Conservation (phyloP, 2,888 invertebrate genomes). For the Diaperis boleti region DNA sequence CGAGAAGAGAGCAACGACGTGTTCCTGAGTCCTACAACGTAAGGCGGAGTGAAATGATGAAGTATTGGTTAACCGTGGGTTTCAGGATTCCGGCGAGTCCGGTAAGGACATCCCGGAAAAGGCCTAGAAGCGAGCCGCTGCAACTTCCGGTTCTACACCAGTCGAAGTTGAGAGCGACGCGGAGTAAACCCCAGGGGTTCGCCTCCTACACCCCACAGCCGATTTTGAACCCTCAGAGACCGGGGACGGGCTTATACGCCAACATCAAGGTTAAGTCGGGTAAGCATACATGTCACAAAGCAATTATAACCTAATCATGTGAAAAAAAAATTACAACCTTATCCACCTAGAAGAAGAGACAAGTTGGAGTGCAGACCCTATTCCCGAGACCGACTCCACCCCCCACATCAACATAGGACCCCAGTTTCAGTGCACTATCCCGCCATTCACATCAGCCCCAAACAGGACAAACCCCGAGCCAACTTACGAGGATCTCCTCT, state of each 20-base stretch:
- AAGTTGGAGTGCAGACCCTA: constrained; percentile 62
- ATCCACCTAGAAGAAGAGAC: constrained; percentile 59
- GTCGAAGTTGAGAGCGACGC: constrained; percentile 69
- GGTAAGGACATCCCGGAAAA: constrained; percentile 74
- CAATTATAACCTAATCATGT: no score
- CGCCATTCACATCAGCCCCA: constrained; percentile 65
- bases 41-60: constrained; percentile 48
- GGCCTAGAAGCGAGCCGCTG: constrained; percentile 73
- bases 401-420: constrained; percentile 90
- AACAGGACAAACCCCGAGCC: constrained; percentile 71
- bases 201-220: constrained; percentile 93
- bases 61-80: not conserved
- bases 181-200: constrained; percentile 66
- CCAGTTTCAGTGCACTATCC: constrained; percentile 88
- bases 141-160: constrained; percentile 67
- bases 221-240: constrained; percentile 91
- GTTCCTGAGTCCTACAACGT: constrained; percentile 79
- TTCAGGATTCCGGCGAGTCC: constrained; percentile 77
- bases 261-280: constrained; percentile 55
- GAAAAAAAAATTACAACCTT: no score
- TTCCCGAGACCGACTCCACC: constrained; percentile 69
- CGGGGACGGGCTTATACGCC: constrained; percentile 86
- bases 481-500: constrained; percentile 78
- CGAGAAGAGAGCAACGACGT: constrained; percentile 80
- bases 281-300: no score